Conservation (phyloP, 2,113 vertebrate genomes). For the Sporophila hypoxantha region DNA sequence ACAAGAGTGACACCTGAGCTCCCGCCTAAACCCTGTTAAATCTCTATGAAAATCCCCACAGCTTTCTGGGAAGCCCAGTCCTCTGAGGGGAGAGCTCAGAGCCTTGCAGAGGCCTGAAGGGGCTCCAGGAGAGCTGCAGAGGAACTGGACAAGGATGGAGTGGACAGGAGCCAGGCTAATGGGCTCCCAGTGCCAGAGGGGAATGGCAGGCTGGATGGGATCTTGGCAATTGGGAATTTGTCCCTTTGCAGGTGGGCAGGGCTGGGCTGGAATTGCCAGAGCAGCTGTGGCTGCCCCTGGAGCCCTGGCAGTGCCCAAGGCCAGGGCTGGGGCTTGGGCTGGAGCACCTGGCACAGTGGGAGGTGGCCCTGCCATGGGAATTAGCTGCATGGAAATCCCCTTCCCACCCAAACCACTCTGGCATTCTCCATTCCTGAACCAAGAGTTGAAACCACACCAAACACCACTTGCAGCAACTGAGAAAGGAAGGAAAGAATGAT, state of each 20-base stretch:
- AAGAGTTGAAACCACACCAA: too few species aligned
- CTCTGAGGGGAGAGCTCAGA: not conserved
- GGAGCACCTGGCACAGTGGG: not conserved
- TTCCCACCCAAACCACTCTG: too few species aligned
- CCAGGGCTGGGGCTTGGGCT: not conserved
- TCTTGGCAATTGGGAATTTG: not conserved
- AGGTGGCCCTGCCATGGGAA: not conserved
- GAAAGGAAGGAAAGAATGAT: too few species aligned
- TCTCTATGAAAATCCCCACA: rapidly evolving
- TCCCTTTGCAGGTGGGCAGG: not conserved
- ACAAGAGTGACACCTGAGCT: not conserved
- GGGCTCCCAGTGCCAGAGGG: not conserved
- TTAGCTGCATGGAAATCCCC: too few species aligned
- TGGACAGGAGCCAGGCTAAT: not conserved
- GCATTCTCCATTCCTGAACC: too few species aligned
- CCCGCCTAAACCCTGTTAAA: not conserved
- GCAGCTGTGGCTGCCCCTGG: not conserved
- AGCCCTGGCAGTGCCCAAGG: not conserved
- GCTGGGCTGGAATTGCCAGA: not conserved
- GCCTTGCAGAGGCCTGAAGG: not conserved
- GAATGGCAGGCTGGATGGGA: not conserved
- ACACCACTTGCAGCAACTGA: too few species aligned
- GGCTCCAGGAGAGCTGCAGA: not conserved
- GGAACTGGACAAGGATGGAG: not conserved
- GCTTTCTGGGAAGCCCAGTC: not conserved